Evolutionary conservation across 2,888 invertebrate species (phyloP), one percentile per base, ranked within the genome.

Genomic region (Crematogaster levior): DNA sequence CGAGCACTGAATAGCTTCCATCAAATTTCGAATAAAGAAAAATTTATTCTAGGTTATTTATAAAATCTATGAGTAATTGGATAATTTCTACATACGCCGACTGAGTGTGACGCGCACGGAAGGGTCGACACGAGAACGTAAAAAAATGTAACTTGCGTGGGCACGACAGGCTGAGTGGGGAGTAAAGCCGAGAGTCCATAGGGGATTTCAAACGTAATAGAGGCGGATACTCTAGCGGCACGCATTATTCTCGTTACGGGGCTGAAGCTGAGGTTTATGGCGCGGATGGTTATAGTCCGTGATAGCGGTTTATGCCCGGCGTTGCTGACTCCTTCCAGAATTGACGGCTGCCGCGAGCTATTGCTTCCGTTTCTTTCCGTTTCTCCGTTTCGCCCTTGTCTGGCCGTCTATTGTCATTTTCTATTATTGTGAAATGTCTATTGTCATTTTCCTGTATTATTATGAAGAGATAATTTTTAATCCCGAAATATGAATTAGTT

Each of bases 201-300:
- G 88, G 90, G 90, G 90, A 92, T 91, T 91, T 91, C 90, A 90
- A 92, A 90, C 85, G 89, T 91, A 91, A 91, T 91, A 91, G 90
- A 90, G 86, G 89, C 87, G 89, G 91, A 91, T 91, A 90, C 89
- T 88, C 84, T 75, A 86, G 83, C 86, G 81, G 87, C 90, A 91
- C 91, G 91, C 92, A 91, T 92, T 92, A 91, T 92, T 91, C 92
- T 91, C 91, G 91, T 91, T 91, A 92, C 87, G 86, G 84, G 85
- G 80, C 77, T 85, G 87, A 88, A 84, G 85, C 84, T 90, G 89
- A 90, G 86, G 91, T 90, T 89, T 91, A 91, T 90, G 91, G 89
- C 88, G 86, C 85, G 89, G 91, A 90, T 89, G 91, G 92, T 92
- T 91, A 91, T 91, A 91, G 90, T 88, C 87, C 86, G 89, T 89